Base-by-base conservation (phyloP, 1,140 invertebrate genomes). In the Akabosia matsudoensis region DNA sequence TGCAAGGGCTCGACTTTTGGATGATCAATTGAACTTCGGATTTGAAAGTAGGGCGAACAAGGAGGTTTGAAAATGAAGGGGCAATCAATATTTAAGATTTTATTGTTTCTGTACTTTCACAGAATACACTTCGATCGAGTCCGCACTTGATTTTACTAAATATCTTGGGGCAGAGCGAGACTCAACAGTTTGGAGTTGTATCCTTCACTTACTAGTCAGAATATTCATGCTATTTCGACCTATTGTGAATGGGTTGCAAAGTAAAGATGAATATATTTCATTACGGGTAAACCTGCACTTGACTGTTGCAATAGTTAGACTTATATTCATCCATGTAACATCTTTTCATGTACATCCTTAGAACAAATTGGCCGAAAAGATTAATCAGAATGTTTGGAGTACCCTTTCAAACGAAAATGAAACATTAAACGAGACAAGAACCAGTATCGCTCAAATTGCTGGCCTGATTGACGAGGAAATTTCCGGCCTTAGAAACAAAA, bases 11-110 rank as follows among this genome's bases (percentile, higher is more conserved):
- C 75, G 76, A 61, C 31, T 79, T 28, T 79, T 45, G 10, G 75
- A 79, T 73, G 78, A 79, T 67, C 76, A 79, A 31, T 74, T 79
- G 28, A 79, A 70, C 54, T 51, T 74, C 13, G 78, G 75, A 0
- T 79, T 70, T 34, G 10, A 31, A 70, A 70, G n/a, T n/a, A n/a
- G n/a, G n/a, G n/a, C n/a, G n/a, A n/a, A n/a, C n/a, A n/a, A n/a
- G n/a, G n/a, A n/a, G n/a, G n/a, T n/a, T n/a, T n/a, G n/a, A n/a
- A n/a, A n/a, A n/a, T n/a, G n/a, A n/a, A n/a, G n/a, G n/a, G n/a
- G n/a, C n/a, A n/a, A n/a, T n/a, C n/a, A n/a, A n/a, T n/a, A n/a
- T n/a, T n/a, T n/a, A n/a, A n/a, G n/a, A n/a, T n/a, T n/a, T n/a
- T n/a, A n/a, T n/a, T n/a, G n/a, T n/a, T n/a, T n/a, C n/a, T n/a